Evolutionary conservation across 1,140 invertebrate genomes (phyloP), one percentile per base, ranked within the genome.

Genomic region (Drosophila athabasca): DNA sequence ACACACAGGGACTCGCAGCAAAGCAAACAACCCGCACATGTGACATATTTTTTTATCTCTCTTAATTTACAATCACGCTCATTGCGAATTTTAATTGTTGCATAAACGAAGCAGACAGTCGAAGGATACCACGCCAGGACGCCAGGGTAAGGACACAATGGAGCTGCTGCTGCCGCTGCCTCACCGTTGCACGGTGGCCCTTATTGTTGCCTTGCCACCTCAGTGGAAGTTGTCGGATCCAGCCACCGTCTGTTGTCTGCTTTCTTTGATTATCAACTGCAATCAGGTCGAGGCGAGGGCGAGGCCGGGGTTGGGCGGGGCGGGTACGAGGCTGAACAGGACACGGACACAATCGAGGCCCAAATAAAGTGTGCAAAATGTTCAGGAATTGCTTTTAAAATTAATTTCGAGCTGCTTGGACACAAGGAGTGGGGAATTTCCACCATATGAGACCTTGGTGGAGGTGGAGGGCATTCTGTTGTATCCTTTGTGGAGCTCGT

Each of bases 11-110:
- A 24, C 31, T 35, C 15, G 15, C 52, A 11, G 24, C 6, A 41
- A 65, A 62, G 60, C 52, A 68, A 41, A 54, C 53, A 51, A 35
- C 51, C 66, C 60, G 43, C 81, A 79, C 72, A 61, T 75, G 64
- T 52, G 64, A 69, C 73, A 80, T 71, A 75, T 71, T 72, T 64
- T 78, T 85, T 84, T 80, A 85, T 80, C 78, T 79, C 60, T 73
- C 80, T 84, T 84, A 84, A 84, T 84, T 84, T 84, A 84, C 81
- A 84, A 85, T 85, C 81, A 77, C 62, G 73, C 76, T 79, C 71
- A 68, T 62, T 82, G 57, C 79, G 79, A 66, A 64, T 77, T 80
- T 84, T 84, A 84, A 84, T 85, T 84, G 81, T 85, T 85, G 72
- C 61, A 85, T 84, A 84, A 85, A 52, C 76, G 81, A 84, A 66